Evolutionary conservation across 2,113 vertebrate species (phyloP), one percentile per base, ranked within the genome.

Genomic region (Phoenicopterus ruber): DNA sequence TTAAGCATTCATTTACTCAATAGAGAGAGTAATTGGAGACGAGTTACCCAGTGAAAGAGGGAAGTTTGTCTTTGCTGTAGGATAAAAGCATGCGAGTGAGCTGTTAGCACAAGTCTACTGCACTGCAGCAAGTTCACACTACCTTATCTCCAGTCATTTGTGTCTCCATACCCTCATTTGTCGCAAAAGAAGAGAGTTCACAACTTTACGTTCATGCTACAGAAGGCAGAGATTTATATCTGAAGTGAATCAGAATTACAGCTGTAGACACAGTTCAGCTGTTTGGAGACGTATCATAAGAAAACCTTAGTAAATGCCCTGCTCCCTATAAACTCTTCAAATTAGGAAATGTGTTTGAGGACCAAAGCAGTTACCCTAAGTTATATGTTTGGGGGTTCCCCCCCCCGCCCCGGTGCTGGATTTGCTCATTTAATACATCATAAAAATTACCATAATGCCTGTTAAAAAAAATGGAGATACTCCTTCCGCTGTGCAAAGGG

Each of bases 1-100:
- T 76, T 76, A 80, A 90, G 84, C 62, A 62, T 93, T 82, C 36
- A 49, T 85, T 90, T 82, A 87, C 54, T 95, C 84, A 93, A 47
- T 1, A 81, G 44, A 77, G 24, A 73, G 62, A 79, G 80, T 84
- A 93, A 95, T 0, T 61, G 92, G 70, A 96, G 66, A 89, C 0
- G 0, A 87, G 54, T 63, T 76, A 74, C 29, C 22, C 38, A 40
- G 31, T 7, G 36, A 95, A 78, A 82, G 73, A 82, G 24, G 21
- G 7, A 82, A 79, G 78, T 77, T 58, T 79, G 54, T 34, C 73
- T 93, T 65, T 40, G 62, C 86, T 65, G 66, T 31, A 93, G 49
- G 40, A 93, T 63, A 93, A 87, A 93, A 93, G 71, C 49, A 72
- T 0, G 0, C 52, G 63, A 76, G 52, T 55, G 47, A 91, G 89